Conservation (phyloP, 2,888 invertebrate genomes). For the Leptopilina myrica region DNA sequence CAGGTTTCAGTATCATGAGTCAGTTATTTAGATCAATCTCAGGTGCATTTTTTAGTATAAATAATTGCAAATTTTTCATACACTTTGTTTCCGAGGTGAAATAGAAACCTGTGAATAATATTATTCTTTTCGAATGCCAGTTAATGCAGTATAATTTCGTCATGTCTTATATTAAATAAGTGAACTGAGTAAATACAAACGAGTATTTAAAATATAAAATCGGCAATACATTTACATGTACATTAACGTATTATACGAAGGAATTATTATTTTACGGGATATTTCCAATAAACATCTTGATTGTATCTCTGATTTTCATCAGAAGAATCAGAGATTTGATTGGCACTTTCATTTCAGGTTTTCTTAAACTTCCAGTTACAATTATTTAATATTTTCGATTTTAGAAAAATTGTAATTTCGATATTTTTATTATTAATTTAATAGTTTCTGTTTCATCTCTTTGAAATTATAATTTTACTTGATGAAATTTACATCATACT, state of each 20-base stretch:
- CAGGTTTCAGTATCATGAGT: slow-evolving; percentile 57
- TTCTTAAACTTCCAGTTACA: background rate
- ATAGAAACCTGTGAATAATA: slow-evolving; percentile 7
- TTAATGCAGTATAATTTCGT: background rate
- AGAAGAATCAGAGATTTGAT: slow-evolving; percentile 8
- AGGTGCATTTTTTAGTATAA: slow-evolving; percentile 16
- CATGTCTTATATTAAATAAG: background rate
- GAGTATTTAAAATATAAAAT: background rate
- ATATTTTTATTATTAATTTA: background rate
- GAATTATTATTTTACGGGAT: no score
- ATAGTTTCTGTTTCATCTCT: slow-evolving; percentile 23
- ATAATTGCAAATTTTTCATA: slow-evolving; percentile 24
- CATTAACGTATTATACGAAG: background rate
- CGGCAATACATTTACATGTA: background rate
- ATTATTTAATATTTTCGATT: background rate
- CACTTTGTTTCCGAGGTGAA: slow-evolving; percentile 18
- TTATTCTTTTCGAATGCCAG: background rate
- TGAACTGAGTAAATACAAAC: background rate
- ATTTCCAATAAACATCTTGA: background rate
- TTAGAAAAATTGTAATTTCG: slow-evolving; percentile 8
- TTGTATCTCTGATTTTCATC: slow-evolving; percentile 11
- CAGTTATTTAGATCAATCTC: slow-evolving; percentile 19
- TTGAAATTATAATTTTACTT: background rate
- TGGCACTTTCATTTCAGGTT: slow-evolving; percentile 18
- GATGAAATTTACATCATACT: background rate